A percentile compares a stretch with the other conserved stretches of the same genome.
Conservation (phyloP, 2,113 vertebrate species). For the Turdus rufiventris region DNA sequence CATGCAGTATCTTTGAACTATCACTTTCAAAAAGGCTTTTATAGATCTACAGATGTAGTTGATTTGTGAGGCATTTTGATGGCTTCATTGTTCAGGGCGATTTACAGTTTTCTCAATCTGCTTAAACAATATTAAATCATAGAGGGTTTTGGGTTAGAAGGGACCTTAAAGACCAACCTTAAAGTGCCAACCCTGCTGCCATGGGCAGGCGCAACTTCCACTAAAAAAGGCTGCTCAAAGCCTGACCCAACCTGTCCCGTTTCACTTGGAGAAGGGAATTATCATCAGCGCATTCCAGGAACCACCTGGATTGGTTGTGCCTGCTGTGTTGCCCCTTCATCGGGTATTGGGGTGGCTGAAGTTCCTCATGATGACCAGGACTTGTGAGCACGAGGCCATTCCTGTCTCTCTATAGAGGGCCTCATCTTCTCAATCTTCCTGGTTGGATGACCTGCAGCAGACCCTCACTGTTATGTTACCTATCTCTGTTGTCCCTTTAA, state of each 20-base stretch:
- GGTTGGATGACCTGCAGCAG: neutral
- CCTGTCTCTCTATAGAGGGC: neutral
- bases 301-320: fast-evolving
- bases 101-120: neutral
- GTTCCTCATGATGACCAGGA: neutral
- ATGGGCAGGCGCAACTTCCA: neutral
- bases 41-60: neutral
- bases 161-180: neutral
- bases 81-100: neutral
- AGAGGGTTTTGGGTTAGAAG: neutral
- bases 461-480: neutral
- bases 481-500: neutral
- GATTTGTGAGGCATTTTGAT: neutral
- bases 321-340: neutral
- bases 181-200: neutral
- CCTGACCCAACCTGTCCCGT: neutral
- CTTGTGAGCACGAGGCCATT: neutral
- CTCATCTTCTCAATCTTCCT: neutral
- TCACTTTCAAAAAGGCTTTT: neutral
- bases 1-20: neutral
- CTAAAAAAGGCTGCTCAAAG: neutral
- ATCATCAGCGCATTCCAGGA: neutral
- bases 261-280: neutral
- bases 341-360: neutral
- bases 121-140: neutral